These are phyloP conservation scores for Ephialtes manifestator DNA, from an alignment of 2,888 invertebrate species.

Conservation along the genomic window DNA sequence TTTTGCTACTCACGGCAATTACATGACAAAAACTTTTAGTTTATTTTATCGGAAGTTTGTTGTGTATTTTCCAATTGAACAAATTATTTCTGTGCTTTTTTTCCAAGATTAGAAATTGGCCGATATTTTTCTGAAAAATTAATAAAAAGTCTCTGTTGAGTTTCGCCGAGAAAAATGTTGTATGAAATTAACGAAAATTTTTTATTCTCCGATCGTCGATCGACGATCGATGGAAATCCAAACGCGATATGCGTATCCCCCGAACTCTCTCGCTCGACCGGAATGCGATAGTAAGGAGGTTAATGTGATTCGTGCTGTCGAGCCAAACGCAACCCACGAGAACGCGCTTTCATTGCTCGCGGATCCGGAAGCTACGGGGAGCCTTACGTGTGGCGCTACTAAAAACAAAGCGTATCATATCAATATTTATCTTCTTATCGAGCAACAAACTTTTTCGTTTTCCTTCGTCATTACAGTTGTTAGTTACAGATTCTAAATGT, in stretches of 20 bases:
- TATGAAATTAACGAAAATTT: no score
- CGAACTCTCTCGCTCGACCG: conserved; percentile 64
- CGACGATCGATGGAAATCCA: conserved; percentile 58
- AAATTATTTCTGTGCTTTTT: no score
- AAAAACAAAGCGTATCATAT: background rate
- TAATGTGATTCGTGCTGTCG: conserved; percentile 77
- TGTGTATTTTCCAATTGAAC: no score
- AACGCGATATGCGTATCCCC: conserved; percentile 4
- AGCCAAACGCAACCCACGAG: conserved; percentile 44
- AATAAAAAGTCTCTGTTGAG: conserved; percentile 52
- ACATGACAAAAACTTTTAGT: no score
- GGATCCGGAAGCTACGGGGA: conserved; percentile 66
- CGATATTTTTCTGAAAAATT: no score
- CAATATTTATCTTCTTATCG: background rate
- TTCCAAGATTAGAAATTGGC: no score
- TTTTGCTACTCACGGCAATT: no score
- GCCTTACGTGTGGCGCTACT: background rate
- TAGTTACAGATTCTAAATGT: no score
- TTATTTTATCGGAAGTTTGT: no score
- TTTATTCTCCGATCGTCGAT: conserved; percentile 40
- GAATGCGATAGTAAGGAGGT: conserved; percentile 74
- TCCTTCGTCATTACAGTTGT: no score
- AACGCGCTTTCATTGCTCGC: conserved; percentile 65
- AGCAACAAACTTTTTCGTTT: background rate
- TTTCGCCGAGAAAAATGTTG: background rate